Evolutionary conservation across 2,797 vertebrate species (phyloP).

Genomic region (Thripadectes ignobilis): DNA sequence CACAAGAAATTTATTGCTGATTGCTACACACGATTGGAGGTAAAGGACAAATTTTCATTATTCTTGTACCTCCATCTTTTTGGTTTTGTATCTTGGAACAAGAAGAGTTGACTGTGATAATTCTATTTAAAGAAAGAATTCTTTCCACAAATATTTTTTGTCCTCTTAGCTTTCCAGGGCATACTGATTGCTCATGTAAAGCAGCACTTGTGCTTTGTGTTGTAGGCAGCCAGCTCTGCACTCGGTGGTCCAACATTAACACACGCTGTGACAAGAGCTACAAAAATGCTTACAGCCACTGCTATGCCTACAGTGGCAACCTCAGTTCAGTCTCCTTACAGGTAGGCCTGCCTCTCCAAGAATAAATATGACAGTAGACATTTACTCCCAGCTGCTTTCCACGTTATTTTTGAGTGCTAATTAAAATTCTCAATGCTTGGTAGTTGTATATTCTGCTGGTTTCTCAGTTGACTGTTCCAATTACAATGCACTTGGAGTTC

Average conservation of each 20-base stretch:
- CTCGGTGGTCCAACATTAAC: conserved; percentile 96
- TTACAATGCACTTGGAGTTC: neutral
- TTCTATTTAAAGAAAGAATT: neutral
- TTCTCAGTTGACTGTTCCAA: neutral
- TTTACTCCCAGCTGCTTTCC: neutral
- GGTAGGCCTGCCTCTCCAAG: conserved; percentile 74
- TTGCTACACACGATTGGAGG: conserved; percentile 97
- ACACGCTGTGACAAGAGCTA: conserved; percentile 97
- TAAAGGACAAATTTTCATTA: conserved; percentile 64
- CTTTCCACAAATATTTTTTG: neutral
- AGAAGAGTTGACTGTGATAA: neutral
- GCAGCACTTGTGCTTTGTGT: conserved; percentile 3
- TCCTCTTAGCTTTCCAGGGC: neutral
- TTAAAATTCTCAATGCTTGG: neutral
- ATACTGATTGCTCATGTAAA: neutral
- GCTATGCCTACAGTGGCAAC: conserved; percentile 99
- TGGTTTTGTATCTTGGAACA: neutral
- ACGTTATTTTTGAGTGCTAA: neutral
- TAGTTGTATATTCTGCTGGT: neutral
- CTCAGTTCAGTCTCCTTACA: conserved; percentile 98
- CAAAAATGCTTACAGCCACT: conserved; percentile 98
- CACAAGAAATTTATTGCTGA: conserved; percentile 99
- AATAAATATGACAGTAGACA: neutral
- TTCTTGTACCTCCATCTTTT: neutral
- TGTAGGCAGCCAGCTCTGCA: conserved; percentile 93